Evolutionary conservation across 1,140 invertebrate genomes (phyloP), one percentile per base, ranked within the genome.

Genomic region (Drosophila insularis): DNA sequence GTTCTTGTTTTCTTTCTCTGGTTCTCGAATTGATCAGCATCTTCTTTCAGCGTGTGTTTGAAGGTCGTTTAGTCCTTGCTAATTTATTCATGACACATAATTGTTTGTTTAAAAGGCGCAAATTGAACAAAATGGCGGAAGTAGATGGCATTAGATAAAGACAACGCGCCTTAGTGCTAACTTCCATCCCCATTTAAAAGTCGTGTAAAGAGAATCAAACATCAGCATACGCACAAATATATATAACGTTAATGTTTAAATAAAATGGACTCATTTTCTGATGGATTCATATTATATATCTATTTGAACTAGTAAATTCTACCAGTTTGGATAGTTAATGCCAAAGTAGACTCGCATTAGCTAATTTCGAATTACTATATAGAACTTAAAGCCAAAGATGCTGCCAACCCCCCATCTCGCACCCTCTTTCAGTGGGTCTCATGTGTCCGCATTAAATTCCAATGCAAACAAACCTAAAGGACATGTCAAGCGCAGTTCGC

Each of bases 1-100:
- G n/a, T 17, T 19, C 1, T 19, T 46, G 14, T 17, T 50, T 19
- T 46, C 7, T 76, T 60, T 63, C 80, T 79, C 10, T 35, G 32
- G 27, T 27, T 27, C 27, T 71, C 74, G 89, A 87, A 87, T 86
- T 87, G 82, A 87, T 86, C 84, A 82, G 76, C 73, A 74, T 63
- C 55, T 66, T 63, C 55, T 66, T 2, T 21, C n/a, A 21, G 23
- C 13, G 13, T 8, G 56, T 60, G 27, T 8, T 21, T 40, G 10
- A 60, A 17, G 6, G 50, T 58, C 43, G 68, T 50, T 40, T 58
- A 53, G 68, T 73, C 69, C 59, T 63, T 80, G 80, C 84, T 87
- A 87, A 87, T 87, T 87, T 87, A 87, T 87, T 87, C 82, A 87
- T 87, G 73, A 80, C 82, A 71, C 86, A 87, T 87, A 87, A 87